Evolutionary conservation across 2,888 invertebrate species (phyloP).

Genomic region (Isoperla grammatica): DNA sequence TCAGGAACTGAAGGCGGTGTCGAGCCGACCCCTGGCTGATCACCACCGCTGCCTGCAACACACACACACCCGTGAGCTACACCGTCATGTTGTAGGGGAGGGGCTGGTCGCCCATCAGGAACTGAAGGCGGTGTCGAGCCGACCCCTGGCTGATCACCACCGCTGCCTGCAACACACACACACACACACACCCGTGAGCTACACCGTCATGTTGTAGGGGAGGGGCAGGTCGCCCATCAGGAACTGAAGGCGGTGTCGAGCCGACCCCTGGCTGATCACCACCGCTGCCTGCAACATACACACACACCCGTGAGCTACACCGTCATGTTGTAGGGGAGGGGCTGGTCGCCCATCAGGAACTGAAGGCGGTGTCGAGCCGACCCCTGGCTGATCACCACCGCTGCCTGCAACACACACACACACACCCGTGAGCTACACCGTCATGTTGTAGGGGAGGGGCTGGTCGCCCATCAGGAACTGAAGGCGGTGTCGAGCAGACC

Average conservation of each 20-base stretch:
- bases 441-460: conserved; percentile 96
- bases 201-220: conserved; percentile 98
- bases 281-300: conserved; percentile 54
- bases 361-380: conserved; percentile 87
- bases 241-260: conserved; percentile 92
- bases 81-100: conserved; percentile 99
- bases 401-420: too few relatives aligned
- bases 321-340: conserved; percentile 97
- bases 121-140: conserved; percentile 89
- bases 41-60: conserved; percentile 58
- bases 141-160: conserved; percentile 64
- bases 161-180: conserved; percentile 57
- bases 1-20: conserved; percentile 93
- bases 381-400: conserved; percentile 63
- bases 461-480: conserved; percentile 97
- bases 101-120: conserved; percentile 91
- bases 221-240: conserved; percentile 89
- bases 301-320: too few relatives aligned
- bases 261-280: conserved; percentile 62
- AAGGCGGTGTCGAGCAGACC: conserved; percentile 80
- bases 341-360: conserved; percentile 93
- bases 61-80: too few relatives aligned
- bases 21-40: conserved; percentile 69
- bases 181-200: too few relatives aligned
- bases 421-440: too few relatives aligned